Conservation (phyloP, 2,113 vertebrate genomes). For the Lophius piscatorius region DNA sequence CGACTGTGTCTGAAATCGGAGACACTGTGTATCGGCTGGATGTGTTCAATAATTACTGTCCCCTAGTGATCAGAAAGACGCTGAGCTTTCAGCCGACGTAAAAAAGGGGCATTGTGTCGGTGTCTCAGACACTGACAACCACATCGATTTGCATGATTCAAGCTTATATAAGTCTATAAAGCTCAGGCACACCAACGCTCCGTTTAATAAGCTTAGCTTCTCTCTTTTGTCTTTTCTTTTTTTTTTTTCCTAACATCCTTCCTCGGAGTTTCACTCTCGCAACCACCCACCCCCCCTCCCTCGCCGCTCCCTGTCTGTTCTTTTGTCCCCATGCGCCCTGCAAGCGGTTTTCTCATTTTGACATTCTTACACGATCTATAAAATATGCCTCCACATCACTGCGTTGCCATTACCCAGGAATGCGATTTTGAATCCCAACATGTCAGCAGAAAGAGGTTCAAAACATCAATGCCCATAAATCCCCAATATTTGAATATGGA, state of each 20-base stretch:
- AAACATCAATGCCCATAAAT: constrained; percentile 74
- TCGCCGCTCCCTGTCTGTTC: constrained; percentile 8
- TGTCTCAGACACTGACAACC: constrained; percentile 52
- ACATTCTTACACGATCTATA: constrained; percentile 67
- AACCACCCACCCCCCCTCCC: constrained; percentile 5
- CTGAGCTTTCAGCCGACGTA: constrained; percentile 36
- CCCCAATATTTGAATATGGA: constrained; percentile 74
- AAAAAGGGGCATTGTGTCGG: constrained; percentile 57
- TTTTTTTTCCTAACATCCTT: constrained; percentile 1
- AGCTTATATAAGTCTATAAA: constrained; percentile 50
- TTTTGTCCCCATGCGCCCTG: constrained; percentile 51
- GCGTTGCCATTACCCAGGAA: constrained; percentile 57
- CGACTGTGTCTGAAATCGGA: constrained; percentile 47
- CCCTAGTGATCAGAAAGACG: constrained; percentile 46
- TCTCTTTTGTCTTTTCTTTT: constrained; percentile 16
- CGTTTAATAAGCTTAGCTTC: constrained; percentile 44
- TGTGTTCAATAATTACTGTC: constrained; percentile 63
- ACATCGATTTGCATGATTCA: constrained; percentile 62
- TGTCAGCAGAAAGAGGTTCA: constrained; percentile 75
- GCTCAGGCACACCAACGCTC: constrained; percentile 40
- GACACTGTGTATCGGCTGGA: constrained; percentile 42
- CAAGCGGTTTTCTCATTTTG: constrained; percentile 66
- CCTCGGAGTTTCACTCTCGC: constrained; percentile 20
- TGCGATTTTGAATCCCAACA: constrained; percentile 63
- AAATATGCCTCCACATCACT: constrained; percentile 67